Base-by-base conservation (phyloP, 2,113 vertebrate genomes). In the Excalfactoria chinensis region DNA sequence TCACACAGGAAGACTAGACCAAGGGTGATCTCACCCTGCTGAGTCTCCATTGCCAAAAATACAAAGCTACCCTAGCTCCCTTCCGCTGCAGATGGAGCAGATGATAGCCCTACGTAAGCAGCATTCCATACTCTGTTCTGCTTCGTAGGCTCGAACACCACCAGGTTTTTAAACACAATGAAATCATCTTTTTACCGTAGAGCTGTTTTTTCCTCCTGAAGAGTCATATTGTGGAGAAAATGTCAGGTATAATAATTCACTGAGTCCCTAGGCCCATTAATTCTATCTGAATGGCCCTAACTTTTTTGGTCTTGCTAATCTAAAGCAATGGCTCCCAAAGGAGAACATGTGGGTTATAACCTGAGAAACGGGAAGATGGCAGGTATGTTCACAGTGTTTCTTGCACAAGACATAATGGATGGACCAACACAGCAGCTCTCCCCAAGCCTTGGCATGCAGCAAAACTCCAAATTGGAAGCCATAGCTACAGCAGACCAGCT, bases 231-330 rank as follows among this genome's bases (percentile, higher is more conserved):
- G 15, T 34, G 28, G 23, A 53, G 6, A 41, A 92, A 87, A 63
- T n/a, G 3, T 9, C n/a, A 83, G 17, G 4, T 48, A 4, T 43
- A 41, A 59, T 48, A 59, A 53, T 0, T 0, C 25, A 30, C 63
- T 74, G 44, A 37, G 21, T 21, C 40, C 30, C 7, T n/a, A n/a
- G 28, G 21, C 18, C 25, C 67, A 12, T n/a, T 79, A 82, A 63
- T n/a, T 11, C 4, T 60, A 12, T 69, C 34, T 37, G 40, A 80
- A 64, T 2, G 75, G 22, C 25, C 30, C 9, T 58, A 17, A 53
- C 20, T 60, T 75, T 64, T 46, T 20, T 15, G 48, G 58, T 21
- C 32, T 7, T 21, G 8, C 21, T 56, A 35, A 48, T 43, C 43
- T 80, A 43, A 83, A 83, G 21, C 18, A 83, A 43, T 51, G 60